Evolutionary conservation across 1,140 invertebrate genomes (phyloP).

Genomic region (Drosophila serrata): DNA sequence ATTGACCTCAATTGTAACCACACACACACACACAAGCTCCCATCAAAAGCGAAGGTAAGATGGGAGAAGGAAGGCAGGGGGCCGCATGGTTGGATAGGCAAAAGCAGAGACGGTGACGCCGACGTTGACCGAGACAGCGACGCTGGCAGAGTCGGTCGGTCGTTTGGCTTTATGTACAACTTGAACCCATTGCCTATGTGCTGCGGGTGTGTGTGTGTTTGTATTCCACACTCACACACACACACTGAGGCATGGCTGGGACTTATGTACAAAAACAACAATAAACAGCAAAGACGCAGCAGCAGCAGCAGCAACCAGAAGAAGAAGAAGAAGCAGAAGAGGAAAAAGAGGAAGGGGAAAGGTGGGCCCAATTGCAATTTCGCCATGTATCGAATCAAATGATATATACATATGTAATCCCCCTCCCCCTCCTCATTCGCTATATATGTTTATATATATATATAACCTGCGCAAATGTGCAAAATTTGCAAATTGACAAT

Average conservation of each 20-base stretch:
- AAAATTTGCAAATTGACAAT: constrained; percentile 42
- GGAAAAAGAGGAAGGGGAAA: constrained; percentile 12
- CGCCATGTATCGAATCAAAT: constrained; percentile 43
- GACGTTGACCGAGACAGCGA: constrained; percentile 34
- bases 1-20: constrained; percentile 20
- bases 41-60: constrained; percentile 19
- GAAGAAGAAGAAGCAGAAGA: constrained; percentile 9
- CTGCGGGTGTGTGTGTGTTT: constrained; percentile 56
- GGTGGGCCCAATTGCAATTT: constrained; percentile 56
- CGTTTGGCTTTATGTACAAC: constrained; percentile 70
- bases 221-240: constrained; percentile 27
- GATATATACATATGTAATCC: constrained; percentile 16
- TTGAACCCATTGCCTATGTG: constrained; percentile 72
- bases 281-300: constrained; percentile 44
- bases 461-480: constrained; percentile 30
- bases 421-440: background rate
- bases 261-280: constrained; percentile 62
- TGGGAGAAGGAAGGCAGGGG: constrained; percentile 17
- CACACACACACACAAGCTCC: constrained; percentile 19
- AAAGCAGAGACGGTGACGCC: constrained; percentile 73
- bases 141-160: constrained; percentile 40
- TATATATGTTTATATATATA: constrained; percentile 12
- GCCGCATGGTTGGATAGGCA: constrained; percentile 77
- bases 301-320: constrained; percentile 7
- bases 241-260: constrained; percentile 28